phyloP scores from a whole-genome alignment of 2,797 vertebrate genomes.

The Rhinoraja longicauda region DNA sequence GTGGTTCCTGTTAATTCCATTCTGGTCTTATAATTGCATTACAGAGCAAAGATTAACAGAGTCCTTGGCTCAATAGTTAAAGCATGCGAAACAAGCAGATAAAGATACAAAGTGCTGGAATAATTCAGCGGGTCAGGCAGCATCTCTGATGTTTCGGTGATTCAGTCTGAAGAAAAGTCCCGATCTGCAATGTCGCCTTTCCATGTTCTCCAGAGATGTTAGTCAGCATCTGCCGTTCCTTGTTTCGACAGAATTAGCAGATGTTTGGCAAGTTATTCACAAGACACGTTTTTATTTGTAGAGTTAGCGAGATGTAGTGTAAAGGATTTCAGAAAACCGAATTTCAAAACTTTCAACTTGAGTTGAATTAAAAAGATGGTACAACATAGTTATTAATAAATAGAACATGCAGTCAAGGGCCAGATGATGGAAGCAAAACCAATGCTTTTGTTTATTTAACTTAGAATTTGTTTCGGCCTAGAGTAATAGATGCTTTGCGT shows the following conservation, averaged over 20 bases:
- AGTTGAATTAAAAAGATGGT: not conserved
- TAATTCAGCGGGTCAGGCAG: too few relatives aligned
- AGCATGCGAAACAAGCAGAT: not conserved
- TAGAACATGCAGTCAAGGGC: not conserved
- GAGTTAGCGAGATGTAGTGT: not conserved
- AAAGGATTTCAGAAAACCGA: not conserved
- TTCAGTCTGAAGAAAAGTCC: too few relatives aligned
- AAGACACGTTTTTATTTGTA: not conserved
- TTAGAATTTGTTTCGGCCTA: constrained; percentile 15
- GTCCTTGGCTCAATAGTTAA: not conserved
- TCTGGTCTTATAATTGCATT: not conserved
- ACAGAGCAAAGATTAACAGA: not conserved
- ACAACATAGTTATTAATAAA: not conserved
- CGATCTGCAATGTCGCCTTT: too few relatives aligned
- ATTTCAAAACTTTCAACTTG: not conserved
- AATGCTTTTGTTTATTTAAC: constrained; percentile 7
- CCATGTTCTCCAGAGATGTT: too few relatives aligned
- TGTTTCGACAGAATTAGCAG: not conserved
- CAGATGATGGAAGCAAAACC: constrained; percentile 5
- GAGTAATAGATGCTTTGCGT: constrained; percentile 8
- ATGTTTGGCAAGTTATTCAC: constrained; percentile 12
- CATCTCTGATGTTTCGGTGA: too few relatives aligned
- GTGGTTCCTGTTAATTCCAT: constrained; percentile 7
- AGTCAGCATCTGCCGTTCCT: too few relatives aligned
- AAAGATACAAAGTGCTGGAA: too few relatives aligned